Conservation (phyloP, 2,888 invertebrate species). For the Stenurella melanura region DNA sequence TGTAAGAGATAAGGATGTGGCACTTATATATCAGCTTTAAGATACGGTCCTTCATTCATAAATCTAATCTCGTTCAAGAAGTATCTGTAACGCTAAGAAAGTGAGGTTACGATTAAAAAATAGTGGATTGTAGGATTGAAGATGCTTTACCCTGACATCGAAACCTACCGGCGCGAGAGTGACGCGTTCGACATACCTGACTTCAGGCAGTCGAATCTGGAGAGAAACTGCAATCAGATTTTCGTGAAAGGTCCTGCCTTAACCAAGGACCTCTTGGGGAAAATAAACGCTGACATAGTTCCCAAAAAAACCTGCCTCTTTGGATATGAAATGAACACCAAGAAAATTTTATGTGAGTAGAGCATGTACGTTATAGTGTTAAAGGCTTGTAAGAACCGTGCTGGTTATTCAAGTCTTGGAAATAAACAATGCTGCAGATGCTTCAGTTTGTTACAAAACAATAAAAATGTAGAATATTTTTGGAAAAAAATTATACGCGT, state of each 20-base stretch:
- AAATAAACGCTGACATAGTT: slow-evolving; percentile 66
- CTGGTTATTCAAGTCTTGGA: too few relatives aligned
- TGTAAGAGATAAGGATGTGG: slow-evolving; percentile 4
- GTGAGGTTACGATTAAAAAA: slow-evolving; percentile 15
- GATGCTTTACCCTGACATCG: slow-evolving; percentile 47
- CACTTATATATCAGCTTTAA: slow-evolving; percentile 28
- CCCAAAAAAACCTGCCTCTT: slow-evolving; percentile 65
- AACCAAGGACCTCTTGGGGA: slow-evolving; percentile 69
- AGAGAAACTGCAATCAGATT: slow-evolving; percentile 67
- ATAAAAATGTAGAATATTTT: too few relatives aligned
- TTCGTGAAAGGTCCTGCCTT: slow-evolving; percentile 67
- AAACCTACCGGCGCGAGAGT: slow-evolving; percentile 36
- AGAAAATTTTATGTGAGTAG: slow-evolving; percentile 68
- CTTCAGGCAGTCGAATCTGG: slow-evolving; percentile 54
- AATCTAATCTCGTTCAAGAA: neutral
- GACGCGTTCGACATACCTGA: slow-evolving; percentile 27
- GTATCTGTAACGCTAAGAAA: neutral
- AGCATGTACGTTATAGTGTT: neutral
- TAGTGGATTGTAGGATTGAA: slow-evolving; percentile 1
- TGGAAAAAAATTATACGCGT: too few relatives aligned
- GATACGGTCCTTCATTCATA: slow-evolving; percentile 34
- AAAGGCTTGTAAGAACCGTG: too few relatives aligned
- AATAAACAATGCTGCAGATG: too few relatives aligned
- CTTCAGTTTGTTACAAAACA: too few relatives aligned
- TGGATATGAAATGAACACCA: slow-evolving; percentile 67